These are phyloP conservation scores for Oreohelix idahoensis DNA, from an alignment of 1,140 invertebrate genomes.

Conservation along the genomic window DNA sequence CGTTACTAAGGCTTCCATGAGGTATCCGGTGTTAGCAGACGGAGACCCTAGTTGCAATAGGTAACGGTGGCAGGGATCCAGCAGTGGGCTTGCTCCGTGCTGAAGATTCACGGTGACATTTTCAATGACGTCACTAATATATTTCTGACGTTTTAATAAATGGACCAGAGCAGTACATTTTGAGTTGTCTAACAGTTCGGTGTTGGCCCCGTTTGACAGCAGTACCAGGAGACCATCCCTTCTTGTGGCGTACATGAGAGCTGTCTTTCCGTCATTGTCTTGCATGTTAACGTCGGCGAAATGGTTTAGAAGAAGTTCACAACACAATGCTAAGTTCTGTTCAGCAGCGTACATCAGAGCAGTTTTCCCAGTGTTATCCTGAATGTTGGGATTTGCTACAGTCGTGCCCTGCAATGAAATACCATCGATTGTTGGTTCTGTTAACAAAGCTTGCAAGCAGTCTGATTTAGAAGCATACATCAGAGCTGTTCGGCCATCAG, in stretches of 20 bases:
- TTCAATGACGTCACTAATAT: background rate
- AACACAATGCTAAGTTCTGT: background rate
- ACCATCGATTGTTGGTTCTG: background rate
- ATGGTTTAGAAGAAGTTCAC: background rate
- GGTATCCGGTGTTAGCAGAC: background rate
- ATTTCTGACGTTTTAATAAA: background rate
- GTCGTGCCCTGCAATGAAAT: too few relatives aligned
- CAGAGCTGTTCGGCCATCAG: background rate
- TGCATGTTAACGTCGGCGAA: background rate
- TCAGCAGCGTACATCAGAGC: background rate
- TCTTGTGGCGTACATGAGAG: background rate
- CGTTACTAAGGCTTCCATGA: background rate
- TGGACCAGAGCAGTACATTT: slow-evolving; percentile 1
- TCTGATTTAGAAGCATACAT: slow-evolving; percentile 1
- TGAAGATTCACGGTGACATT: background rate
- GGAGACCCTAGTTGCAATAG: background rate
- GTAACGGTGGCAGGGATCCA: background rate
- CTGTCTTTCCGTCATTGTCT: background rate
- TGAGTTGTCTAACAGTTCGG: background rate
- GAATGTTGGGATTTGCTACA: background rate
- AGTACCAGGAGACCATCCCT: background rate
- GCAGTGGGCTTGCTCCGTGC: slow-evolving; percentile 3
- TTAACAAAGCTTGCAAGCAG: background rate
- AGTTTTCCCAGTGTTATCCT: background rate
- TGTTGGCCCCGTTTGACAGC: background rate